Evolutionary conservation across 1,140 invertebrate genomes (phyloP).

Genomic region (Diachasmimorpha longicaudata): DNA sequence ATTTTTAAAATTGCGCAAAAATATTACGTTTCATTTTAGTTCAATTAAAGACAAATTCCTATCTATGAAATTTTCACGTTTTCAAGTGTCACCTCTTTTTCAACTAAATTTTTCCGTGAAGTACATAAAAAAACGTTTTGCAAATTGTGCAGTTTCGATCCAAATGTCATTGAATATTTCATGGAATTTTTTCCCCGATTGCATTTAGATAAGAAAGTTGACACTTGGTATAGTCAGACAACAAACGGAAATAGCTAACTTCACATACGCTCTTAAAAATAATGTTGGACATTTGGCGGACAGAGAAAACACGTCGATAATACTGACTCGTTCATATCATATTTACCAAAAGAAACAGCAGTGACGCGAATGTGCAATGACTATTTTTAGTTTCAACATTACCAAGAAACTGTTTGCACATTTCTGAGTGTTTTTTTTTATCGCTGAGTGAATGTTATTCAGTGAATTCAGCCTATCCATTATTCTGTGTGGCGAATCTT

Average conservation of each 20-base stretch:
- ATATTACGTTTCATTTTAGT: no score
- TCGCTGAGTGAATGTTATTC: neutral
- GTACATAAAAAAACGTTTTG: no score
- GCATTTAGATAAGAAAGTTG: neutral
- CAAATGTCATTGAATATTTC: no score
- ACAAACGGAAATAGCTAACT: neutral
- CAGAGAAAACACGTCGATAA: neutral
- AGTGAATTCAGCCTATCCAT: conserved; percentile 34
- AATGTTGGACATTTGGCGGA: neutral
- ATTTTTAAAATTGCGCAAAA: no score
- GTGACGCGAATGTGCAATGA: neutral
- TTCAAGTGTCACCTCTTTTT: no score
- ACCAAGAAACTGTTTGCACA: neutral
- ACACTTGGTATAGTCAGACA: neutral
- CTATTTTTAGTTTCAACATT: neutral
- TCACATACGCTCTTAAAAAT: neutral
- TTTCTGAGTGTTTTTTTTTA: neutral
- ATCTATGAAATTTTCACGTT: no score
- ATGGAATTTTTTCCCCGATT: neutral
- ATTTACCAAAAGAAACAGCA: neutral
- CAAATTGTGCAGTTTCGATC: no score
- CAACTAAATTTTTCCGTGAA: no score
- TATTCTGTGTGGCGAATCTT: conserved; percentile 45
- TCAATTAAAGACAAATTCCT: no score
- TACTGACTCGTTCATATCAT: neutral